Conservation (phyloP, 2,113 vertebrate species). For the Labrus mixtus region DNA sequence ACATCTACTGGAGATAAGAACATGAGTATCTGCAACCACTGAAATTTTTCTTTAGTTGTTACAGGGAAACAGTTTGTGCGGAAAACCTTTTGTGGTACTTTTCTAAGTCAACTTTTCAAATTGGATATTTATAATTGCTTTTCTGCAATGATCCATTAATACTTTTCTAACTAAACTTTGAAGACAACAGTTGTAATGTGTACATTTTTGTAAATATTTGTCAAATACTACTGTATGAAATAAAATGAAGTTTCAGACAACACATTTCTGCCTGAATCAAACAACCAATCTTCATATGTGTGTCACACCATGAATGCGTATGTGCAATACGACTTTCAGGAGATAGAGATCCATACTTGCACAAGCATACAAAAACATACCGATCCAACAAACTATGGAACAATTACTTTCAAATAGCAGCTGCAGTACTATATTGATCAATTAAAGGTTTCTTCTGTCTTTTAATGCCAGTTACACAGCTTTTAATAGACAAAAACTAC, state of each 20-base stretch:
- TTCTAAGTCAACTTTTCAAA: conserved; percentile 33
- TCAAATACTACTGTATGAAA: conserved; percentile 59
- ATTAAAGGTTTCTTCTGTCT: background rate
- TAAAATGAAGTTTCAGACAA: conserved; percentile 62
- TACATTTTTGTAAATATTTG: conserved; percentile 77
- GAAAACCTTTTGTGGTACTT: conserved; percentile 34
- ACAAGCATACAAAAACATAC: too few species aligned
- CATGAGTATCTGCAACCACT: conserved; percentile 8
- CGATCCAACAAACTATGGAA: too few species aligned
- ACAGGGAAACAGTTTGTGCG: background rate
- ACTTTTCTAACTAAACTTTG: conserved; percentile 43
- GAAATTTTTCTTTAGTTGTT: conserved; percentile 10
- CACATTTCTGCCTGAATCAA: background rate
- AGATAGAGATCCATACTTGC: too few species aligned
- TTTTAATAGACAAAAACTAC: background rate
- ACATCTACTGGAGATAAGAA: conserved; percentile 2
- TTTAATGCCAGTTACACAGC: background rate
- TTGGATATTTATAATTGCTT: conserved; percentile 52
- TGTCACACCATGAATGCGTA: background rate
- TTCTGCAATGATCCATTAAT: conserved; percentile 39
- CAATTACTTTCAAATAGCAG: too few species aligned
- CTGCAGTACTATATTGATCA: too few species aligned
- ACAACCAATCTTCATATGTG: background rate
- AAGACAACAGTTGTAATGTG: conserved; percentile 43
- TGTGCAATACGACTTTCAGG: too few species aligned